These are phyloP conservation scores for Mayetiola destructor DNA, from an alignment of 2,888 invertebrate genomes.

Conservation along the genomic window DNA sequence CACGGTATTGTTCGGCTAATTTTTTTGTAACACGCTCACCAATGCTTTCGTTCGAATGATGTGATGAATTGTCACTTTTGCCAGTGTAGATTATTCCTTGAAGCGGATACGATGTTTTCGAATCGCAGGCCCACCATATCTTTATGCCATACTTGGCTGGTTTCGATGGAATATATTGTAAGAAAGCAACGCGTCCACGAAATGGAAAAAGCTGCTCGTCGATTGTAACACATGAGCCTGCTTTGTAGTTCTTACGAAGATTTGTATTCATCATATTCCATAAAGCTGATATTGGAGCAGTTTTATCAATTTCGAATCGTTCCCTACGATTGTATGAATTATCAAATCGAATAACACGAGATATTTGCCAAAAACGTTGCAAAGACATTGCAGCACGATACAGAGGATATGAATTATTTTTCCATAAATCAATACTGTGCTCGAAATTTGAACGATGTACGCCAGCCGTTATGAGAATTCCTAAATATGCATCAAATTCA, in stretches of 20 bases:
- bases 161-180: slow-evolving; percentile 23
- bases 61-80: no score
- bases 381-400: slow-evolving; percentile 20
- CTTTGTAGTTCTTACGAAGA: slow-evolving; percentile 22
- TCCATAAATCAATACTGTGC: no score
- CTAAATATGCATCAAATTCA: no score
- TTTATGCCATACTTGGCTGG: slow-evolving; percentile 24
- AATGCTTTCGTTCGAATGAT: no score
- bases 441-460: no score
- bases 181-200: slow-evolving; percentile 23
- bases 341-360: slow-evolving; percentile 25
- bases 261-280: slow-evolving; percentile 26
- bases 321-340: slow-evolving; percentile 22
- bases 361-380: slow-evolving; percentile 20
- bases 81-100: slow-evolving; percentile 21
- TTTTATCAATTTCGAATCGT: slow-evolving; percentile 22
- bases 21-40: no score
- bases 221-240: slow-evolving; percentile 23
- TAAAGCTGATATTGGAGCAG: slow-evolving; percentile 21
- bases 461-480: no score
- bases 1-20: no score
- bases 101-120: slow-evolving; percentile 22
- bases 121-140: slow-evolving; percentile 24
- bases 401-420: no score
- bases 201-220: slow-evolving; percentile 25